Evolutionary conservation across 2,888 invertebrate species (phyloP), one percentile per base, ranked within the genome.

Genomic region (Drosophila ustulata): DNA sequence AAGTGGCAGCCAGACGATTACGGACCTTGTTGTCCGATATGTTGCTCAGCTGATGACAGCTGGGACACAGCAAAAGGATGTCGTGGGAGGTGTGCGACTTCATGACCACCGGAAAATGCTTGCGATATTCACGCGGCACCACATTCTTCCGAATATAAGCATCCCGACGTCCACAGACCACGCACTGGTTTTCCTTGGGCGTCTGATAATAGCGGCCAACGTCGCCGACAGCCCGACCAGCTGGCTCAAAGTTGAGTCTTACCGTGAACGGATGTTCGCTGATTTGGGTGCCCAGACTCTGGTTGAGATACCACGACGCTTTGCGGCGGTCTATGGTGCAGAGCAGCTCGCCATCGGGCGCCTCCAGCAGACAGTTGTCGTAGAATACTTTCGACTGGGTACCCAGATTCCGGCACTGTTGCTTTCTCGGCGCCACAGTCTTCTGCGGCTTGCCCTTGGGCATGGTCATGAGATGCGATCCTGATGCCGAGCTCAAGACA

Each of bases 41-140:
- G 90, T 95, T 96, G 91, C 96, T 96, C 26, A 92, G 90, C 84
- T 95, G 94, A 92, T 97, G 97, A 89, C 97, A 97, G 1, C 82
- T 66, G 41, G 93, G 93, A 91, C 97, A 97, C 51, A 97, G 91
- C 67, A 97, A 90, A 28, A 97, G 92, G 49, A 97, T 94, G 92
- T 97, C 97, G 91, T 97, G 97, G 0, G 96, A 96, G 5, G 95
- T 94, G 91, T 96, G 96, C 26, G 96, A 95, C 90, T 97, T 97
- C 95, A 97, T 95, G 43, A 95, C 93, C 52, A 94, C 94, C 52
- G 96, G 96, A 78, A 96, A 96, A 76, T 94, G 94, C 92, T 95
- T 96, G 72, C 96, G 94, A 88, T 97, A 97, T 91, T 97, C 97
- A 63, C 95, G 94, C 0, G 97, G 97, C 34, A 97, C 95, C n/a